Percentiles rank a stretch among this genome's conserved stretches.
Conservation (phyloP, 2,888 invertebrate genomes). For the Agrochola circellaris region DNA sequence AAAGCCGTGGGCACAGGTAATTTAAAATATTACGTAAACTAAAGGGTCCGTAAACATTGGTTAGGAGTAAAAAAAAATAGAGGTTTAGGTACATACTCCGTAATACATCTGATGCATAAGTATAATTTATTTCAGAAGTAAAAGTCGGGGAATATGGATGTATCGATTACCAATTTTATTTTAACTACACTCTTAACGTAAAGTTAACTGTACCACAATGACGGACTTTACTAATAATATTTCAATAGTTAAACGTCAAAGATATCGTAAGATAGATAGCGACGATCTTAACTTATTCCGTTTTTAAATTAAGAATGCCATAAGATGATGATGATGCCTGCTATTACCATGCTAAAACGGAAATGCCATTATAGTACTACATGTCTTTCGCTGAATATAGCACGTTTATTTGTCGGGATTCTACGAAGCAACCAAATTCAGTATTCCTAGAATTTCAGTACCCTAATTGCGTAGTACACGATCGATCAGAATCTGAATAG, state of each 20-base stretch:
- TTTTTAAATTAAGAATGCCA: no score
- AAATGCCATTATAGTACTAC: neutral
- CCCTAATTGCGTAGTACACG: no score
- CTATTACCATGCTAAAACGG: neutral
- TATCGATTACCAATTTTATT: conserved; percentile 1
- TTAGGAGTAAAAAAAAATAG: neutral
- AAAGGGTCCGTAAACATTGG: neutral
- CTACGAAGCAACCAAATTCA: neutral
- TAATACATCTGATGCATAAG: neutral
- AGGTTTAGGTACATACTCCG: neutral
- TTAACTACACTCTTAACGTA: neutral
- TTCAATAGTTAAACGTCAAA: no score
- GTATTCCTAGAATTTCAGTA: no score
- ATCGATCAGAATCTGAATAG: no score
- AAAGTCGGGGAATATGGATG: neutral
- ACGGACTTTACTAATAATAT: no score
- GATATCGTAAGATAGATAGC: neutral
- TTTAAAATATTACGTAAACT: no score
- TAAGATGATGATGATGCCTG: no score
- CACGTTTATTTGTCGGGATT: neutral
- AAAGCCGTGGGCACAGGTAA: no score
- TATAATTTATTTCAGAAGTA: conserved; percentile 2
- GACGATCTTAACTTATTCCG: no score
- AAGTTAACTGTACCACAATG: no score
- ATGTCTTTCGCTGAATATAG: neutral